phyloP scores from a whole-genome alignment of 2,113 vertebrate species.

The Solea solea region DNA sequence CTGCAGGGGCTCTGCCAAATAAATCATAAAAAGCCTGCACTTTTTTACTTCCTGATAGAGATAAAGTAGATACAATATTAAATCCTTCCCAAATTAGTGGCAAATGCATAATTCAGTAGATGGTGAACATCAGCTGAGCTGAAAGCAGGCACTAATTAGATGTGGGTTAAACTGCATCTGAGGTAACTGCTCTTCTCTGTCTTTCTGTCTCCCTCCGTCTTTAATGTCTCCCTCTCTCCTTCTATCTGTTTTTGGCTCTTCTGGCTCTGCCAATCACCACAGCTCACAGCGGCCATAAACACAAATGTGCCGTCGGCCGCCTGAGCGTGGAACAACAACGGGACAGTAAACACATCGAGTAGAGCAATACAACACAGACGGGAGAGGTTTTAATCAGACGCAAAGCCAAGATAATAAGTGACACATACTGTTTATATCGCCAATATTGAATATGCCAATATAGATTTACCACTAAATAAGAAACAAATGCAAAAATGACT shows the following conservation, averaged over 20 bases:
- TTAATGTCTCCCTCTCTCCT: conserved; percentile 30
- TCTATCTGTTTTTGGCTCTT: background rate
- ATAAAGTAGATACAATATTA: conserved; percentile 75
- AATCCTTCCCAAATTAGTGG: conserved; percentile 77
- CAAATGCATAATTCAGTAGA: conserved; percentile 76
- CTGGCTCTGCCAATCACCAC: conserved; percentile 29
- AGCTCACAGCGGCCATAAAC: conserved; percentile 44
- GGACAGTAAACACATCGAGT: conserved; percentile 53
- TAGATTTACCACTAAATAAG: too few species aligned
- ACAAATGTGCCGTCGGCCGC: conserved; percentile 46
- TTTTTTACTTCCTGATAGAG: conserved; percentile 50
- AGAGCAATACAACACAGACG: conserved; percentile 51
- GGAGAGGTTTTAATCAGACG: conserved; percentile 54
- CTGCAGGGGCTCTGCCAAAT: conserved; percentile 61
- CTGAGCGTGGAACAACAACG: conserved; percentile 18
- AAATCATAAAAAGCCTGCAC: conserved; percentile 67
- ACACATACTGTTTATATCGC: too few species aligned
- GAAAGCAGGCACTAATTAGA: conserved; percentile 75
- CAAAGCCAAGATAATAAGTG: conserved; percentile 23
- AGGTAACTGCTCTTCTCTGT: conserved; percentile 64
- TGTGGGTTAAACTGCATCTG: conserved; percentile 59
- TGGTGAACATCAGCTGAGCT: conserved; percentile 66
- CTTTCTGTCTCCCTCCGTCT: conserved; percentile 29
- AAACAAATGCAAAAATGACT: too few species aligned
- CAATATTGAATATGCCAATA: too few species aligned